A percentile compares a stretch with the other conserved stretches of the same genome.
Evolutionary conservation across 2,113 vertebrate genomes (phyloP).

Genomic region (Phodopus roborovskii): DNA sequence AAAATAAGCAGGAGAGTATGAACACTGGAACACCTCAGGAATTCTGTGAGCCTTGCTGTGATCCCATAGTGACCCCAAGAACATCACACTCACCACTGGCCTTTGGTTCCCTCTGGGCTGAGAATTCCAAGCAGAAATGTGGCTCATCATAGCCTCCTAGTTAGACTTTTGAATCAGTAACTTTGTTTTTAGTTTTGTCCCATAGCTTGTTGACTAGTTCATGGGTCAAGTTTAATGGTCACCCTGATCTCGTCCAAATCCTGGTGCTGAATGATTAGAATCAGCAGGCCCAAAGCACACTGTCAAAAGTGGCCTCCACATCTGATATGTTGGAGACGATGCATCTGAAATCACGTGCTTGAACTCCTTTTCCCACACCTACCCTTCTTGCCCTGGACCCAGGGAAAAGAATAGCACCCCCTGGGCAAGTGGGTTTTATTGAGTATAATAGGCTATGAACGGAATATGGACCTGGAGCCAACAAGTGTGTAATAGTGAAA

Average conservation of each 20-base stretch:
- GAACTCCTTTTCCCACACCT: too few relatives aligned
- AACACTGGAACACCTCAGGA: accelerated
- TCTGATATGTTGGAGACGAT: not conserved
- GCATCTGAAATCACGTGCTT: not conserved
- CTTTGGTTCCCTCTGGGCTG: not conserved
- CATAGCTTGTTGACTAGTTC: not conserved
- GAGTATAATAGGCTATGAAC: not conserved
- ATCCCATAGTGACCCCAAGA: accelerated
- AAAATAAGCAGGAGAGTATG: too few relatives aligned
- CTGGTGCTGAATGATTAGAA: too few relatives aligned
- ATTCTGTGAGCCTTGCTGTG: not conserved
- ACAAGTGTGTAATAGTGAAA: not conserved
- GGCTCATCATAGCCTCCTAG: not conserved
- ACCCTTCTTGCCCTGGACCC: too few relatives aligned
- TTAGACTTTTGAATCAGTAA: not conserved
- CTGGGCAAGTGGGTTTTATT: not conserved
- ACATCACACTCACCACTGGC: not conserved
- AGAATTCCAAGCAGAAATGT: not conserved
- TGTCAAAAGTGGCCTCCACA: too few relatives aligned
- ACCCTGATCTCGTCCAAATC: not conserved
- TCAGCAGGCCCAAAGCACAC: too few relatives aligned
- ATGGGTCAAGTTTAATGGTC: not conserved
- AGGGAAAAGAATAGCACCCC: not conserved
- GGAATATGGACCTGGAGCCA: not conserved
- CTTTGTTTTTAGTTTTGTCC: not conserved